Conservation (phyloP, 2,888 invertebrate genomes). For the Nasonia oneida region DNA sequence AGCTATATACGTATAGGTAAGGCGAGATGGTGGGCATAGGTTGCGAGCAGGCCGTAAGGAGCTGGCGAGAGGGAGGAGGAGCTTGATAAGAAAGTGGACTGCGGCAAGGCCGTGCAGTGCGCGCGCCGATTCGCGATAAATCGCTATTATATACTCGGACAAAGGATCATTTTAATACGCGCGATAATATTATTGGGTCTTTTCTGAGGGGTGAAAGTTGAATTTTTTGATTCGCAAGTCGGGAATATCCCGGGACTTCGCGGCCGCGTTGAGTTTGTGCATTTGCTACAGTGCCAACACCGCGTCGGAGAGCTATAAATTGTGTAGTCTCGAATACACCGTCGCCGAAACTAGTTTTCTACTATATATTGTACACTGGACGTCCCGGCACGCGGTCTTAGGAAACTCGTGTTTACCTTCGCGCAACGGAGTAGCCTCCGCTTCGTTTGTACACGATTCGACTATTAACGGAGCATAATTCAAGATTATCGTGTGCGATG, state of each 20-base stretch:
- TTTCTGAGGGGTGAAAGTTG: neutral
- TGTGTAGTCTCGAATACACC: neutral
- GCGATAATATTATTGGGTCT: neutral
- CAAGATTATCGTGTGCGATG: neutral
- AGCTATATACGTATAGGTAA: neutral
- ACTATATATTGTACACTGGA: neutral
- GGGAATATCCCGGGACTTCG: neutral
- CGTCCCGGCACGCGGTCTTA: neutral
- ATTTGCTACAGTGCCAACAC: neutral
- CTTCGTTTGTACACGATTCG: neutral
- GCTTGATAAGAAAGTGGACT: constrained; percentile 43
- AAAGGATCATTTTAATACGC: constrained; percentile 39
- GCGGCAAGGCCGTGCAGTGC: constrained; percentile 37
- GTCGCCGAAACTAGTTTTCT: neutral
- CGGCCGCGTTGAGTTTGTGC: neutral
- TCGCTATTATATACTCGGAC: constrained; percentile 17
- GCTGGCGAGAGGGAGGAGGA: neutral
- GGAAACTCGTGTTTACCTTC: neutral
- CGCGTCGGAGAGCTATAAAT: neutral
- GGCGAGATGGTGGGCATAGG: neutral
- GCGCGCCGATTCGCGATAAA: constrained; percentile 28
- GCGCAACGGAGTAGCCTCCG: neutral
- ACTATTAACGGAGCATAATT: neutral
- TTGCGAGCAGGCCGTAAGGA: neutral
- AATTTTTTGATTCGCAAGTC: neutral